These are phyloP conservation scores for Gobio gobio DNA, from an alignment of 2,113 vertebrate genomes.

Conservation along the genomic window DNA sequence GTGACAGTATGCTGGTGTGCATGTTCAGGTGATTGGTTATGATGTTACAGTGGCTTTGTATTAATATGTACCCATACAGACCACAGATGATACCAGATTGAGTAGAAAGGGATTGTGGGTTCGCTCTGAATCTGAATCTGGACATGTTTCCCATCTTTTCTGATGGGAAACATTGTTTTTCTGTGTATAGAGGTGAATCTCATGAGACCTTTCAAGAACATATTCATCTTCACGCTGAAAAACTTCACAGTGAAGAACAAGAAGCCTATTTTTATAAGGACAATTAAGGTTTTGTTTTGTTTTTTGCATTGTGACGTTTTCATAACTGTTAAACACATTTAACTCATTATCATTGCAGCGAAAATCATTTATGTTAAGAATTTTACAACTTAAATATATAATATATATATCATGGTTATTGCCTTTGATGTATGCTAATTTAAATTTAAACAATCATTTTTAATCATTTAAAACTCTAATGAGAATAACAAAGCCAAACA, in stretches of 20 bases:
- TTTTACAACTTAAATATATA: too few relatives aligned
- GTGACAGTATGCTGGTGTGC: slow-evolving; percentile 3
- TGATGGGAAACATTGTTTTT: background rate
- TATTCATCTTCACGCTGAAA: background rate
- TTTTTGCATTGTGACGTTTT: background rate
- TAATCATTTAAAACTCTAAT: background rate
- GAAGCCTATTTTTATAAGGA: background rate
- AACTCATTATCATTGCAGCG: too few relatives aligned
- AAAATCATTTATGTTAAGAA: too few relatives aligned
- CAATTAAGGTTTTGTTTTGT: background rate
- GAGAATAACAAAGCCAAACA: background rate
- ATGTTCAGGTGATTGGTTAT: background rate
- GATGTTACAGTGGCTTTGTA: slow-evolving; percentile 3
- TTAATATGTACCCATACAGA: background rate
- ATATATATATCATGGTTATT: too few relatives aligned
- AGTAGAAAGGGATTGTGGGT: slow-evolving; percentile 3
- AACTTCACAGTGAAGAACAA: background rate
- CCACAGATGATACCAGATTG: background rate
- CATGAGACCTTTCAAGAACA: background rate
- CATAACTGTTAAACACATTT: background rate
- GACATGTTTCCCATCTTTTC: background rate
- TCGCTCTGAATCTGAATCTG: background rate
- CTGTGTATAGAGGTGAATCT: background rate
- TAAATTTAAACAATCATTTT: background rate
- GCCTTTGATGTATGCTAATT: background rate